These are phyloP conservation scores for Elaphurus davidianus DNA, from an alignment of 2,113 vertebrate species.

Conservation along the genomic window DNA sequence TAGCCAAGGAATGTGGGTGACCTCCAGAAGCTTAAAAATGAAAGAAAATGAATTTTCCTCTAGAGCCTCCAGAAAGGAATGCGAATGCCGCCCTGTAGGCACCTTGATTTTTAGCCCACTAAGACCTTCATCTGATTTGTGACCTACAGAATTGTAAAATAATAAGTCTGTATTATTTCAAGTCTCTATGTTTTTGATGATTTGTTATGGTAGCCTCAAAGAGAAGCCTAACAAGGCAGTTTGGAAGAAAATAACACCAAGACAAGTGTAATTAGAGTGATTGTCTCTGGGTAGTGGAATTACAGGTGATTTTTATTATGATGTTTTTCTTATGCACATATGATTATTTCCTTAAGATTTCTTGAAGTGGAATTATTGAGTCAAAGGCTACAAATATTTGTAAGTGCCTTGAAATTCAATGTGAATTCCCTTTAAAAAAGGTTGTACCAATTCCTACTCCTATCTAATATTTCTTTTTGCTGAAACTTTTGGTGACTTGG, in stretches of 20 bases:
- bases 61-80: neutral
- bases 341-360: constrained; percentile 22
- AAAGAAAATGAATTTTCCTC: neutral
- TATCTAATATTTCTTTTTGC: neutral
- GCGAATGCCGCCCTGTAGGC: neutral
- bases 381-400: constrained; percentile 8
- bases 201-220: neutral
- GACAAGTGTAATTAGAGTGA: neutral
- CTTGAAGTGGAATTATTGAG: constrained; percentile 30
- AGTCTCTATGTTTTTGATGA: neutral
- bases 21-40: neutral
- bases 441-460: constrained; percentile 4
- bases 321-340: neutral
- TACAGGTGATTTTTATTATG: constrained; percentile 18
- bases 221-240: neutral
- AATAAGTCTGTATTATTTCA: neutral
- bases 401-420: constrained; percentile 8
- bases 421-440: neutral
- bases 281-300: neutral
- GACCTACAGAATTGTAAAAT: neutral
- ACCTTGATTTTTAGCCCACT: neutral
- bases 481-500: constrained; percentile 19
- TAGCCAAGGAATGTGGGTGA: neutral
- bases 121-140: neutral
- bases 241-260: constrained; percentile 21